Percentiles rank a stretch among this genome's conserved stretches.
phyloP scores from a whole-genome alignment of 2,113 vertebrate genomes.

The Amphiprion percula region DNA sequence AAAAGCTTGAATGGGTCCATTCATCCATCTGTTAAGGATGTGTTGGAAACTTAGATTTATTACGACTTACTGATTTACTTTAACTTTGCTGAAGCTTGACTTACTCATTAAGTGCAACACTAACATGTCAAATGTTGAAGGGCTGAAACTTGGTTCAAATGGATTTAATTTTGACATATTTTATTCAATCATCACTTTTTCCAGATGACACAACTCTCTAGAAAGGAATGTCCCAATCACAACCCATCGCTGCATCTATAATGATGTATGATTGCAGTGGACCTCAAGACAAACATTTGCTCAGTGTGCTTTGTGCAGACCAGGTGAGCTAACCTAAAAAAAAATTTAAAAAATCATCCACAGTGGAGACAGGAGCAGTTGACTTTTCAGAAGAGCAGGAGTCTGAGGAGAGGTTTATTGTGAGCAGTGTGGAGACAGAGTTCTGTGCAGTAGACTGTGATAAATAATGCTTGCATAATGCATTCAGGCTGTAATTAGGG shows the following conservation, averaged over 20 bases:
- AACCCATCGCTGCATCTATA: slow-evolving; percentile 19
- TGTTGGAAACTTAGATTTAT: neutral
- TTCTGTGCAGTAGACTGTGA: slow-evolving; percentile 33
- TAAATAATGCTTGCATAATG: slow-evolving; percentile 35
- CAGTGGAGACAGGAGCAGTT: neutral
- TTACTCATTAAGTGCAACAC: neutral
- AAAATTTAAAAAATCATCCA: neutral
- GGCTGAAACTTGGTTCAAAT: neutral
- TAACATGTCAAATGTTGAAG: slow-evolving; percentile 13
- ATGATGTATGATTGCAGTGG: slow-evolving; percentile 15
- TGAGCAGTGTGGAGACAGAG: neutral
- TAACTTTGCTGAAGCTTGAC: neutral
- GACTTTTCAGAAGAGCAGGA: neutral
- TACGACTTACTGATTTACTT: neutral
- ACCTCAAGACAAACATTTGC: neutral
- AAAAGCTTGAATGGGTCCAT: neutral
- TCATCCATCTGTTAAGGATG: neutral
- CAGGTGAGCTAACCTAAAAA: slow-evolving; percentile 26
- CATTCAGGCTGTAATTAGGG: slow-evolving; percentile 46
- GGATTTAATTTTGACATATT: slow-evolving; percentile 23
- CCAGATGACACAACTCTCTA: slow-evolving; percentile 20
- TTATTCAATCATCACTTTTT: slow-evolving; percentile 28
- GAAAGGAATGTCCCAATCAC: slow-evolving; percentile 22
- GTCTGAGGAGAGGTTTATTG: neutral
- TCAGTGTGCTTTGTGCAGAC: neutral